Conservation (phyloP, 2,113 vertebrate species). For the Romanogobio albipinnatus region DNA sequence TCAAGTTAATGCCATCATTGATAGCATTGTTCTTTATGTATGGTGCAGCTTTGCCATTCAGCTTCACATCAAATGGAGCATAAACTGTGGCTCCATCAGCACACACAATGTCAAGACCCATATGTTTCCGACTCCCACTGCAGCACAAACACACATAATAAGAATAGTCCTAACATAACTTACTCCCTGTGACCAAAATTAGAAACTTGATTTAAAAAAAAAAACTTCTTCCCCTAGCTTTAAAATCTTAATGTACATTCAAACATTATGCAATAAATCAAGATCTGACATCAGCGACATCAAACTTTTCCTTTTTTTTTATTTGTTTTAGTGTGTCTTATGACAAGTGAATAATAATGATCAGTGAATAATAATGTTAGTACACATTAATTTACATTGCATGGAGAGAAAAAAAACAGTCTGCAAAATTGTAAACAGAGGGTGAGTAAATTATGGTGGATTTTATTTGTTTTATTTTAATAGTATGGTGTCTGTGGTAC, state of each 20-base stretch:
- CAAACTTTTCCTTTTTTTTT: too few relatives aligned
- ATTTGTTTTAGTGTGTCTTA: neutral
- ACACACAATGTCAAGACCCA: conserved; percentile 75
- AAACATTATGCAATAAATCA: neutral
- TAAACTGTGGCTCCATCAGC: conserved; percentile 72
- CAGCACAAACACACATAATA: neutral
- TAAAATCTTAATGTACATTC: neutral
- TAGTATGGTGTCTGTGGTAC: neutral
- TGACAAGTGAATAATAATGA: neutral
- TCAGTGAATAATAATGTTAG: neutral
- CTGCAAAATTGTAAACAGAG: neutral
- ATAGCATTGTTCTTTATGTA: conserved; percentile 70
- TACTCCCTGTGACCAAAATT: neutral
- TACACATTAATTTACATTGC: neutral
- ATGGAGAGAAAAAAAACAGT: neutral
- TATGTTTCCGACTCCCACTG: conserved; percentile 61
- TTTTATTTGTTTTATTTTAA: neutral
- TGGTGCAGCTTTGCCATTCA: conserved; percentile 68
- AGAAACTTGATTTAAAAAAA: too few relatives aligned
- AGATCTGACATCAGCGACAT: neutral
- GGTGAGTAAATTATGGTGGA: neutral
- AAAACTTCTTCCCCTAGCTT: too few relatives aligned
- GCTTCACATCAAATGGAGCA: conserved; percentile 76
- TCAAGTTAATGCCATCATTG: conserved; percentile 76
- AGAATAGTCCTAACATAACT: neutral